These are phyloP conservation scores for Actenoides hombroni DNA, from an alignment of 2,113 vertebrate species.

Conservation along the genomic window DNA sequence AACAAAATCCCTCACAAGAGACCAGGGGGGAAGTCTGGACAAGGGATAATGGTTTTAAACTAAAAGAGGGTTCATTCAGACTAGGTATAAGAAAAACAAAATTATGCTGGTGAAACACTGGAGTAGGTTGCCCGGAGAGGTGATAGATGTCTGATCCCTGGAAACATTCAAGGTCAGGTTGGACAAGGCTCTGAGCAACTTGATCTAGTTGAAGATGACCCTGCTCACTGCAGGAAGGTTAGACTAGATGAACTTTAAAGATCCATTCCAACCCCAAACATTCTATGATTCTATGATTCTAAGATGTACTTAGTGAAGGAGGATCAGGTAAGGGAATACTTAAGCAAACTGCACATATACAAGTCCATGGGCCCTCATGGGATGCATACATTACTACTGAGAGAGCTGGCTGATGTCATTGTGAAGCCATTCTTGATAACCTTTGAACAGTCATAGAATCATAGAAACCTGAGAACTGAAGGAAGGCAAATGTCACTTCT, in stretches of 20 bases:
- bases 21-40: fast-evolving
- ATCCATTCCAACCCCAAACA: neutral
- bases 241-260: neutral
- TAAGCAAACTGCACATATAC: neutral
- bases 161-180: neutral
- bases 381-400: neutral
- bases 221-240: neutral
- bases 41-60: neutral
- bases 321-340: neutral
- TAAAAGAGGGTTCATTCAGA: neutral
- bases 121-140: neutral
- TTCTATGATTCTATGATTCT: neutral
- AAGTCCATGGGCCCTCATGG: neutral
- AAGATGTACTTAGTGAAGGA: neutral
- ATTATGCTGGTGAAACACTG: neutral
- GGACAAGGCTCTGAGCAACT: neutral
- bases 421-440: neutral
- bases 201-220: neutral
- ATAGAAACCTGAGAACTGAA: neutral
- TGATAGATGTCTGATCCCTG: no score
- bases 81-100: neutral
- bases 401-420: neutral
- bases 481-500: no score
- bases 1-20: neutral
- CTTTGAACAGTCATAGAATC: neutral